Base-by-base conservation (phyloP, 1,140 invertebrate species). In the Pseudobourletiella spinata region DNA sequence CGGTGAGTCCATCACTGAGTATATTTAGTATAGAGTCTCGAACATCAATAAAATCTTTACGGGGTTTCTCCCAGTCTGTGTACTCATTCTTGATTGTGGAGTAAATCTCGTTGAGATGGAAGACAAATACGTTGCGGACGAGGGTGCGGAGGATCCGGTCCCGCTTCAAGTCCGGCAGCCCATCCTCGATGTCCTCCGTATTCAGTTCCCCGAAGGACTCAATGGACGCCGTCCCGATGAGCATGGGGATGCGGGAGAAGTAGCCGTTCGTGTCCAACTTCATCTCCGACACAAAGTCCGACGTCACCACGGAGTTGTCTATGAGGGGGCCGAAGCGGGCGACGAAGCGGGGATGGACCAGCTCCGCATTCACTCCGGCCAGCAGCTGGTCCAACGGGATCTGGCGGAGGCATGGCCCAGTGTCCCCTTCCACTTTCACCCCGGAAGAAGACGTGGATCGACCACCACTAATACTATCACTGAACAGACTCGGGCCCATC, bases 51-150 rank as follows among this genome's bases (percentile, higher is more conserved):
- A 70, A 67, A 50, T 70, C 68, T 32, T 65, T 65, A 67, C 85
- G 75, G 64, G 87, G 81, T 68, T 85, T 82, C 73, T 91, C 89
- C 90, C 90, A 94, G 74, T 94, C 89, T 46, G 89, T 93, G 76
- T 94, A 94, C 74, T 94, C 90, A 74, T 93, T 94, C 75, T 89
- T 87, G 54, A 93, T 78, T 28, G 89, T 89, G 20, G 88, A 89
- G 77, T 88, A 91, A 70, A 91, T 92, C 76, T 91, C 89, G 76
- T 91, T 90, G 57, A 91, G 79, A 77, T 92, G 89, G 75, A 87
- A 92, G 70, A 86, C 85, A 75, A 91, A 93, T 42, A 87, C 84
- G 74, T 93, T 93, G 39, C 89, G 81, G 46, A 92, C 89, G 76
- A 88, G 91, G 15, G 89, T 93, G 59, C 89, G 81, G 67, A 92